These are phyloP conservation scores for Drosophila willistoni DNA, from an alignment of 1,140 invertebrate genomes.

Conservation along the genomic window DNA sequence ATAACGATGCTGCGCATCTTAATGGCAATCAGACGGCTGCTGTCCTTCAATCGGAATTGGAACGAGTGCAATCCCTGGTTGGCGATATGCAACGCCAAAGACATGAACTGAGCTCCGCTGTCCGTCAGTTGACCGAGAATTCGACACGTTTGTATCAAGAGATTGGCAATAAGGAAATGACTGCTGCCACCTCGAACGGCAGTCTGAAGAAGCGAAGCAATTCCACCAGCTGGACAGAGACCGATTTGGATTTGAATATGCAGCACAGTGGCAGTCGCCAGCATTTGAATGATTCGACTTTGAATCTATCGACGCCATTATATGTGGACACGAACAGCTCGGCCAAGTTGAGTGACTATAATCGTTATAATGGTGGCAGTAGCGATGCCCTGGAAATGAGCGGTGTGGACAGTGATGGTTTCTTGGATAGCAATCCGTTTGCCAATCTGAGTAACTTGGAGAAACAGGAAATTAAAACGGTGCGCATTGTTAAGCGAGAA, in stretches of 20 bases:
- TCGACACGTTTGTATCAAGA: conserved; percentile 84
- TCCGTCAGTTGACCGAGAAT: conserved; percentile 91
- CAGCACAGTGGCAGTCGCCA: conserved; percentile 65
- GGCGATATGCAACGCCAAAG: conserved; percentile 92
- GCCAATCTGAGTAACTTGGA: conserved; percentile 91
- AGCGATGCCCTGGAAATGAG: conserved; percentile 77
- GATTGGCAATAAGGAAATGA: conserved; percentile 78
- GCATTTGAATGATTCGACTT: conserved; percentile 64
- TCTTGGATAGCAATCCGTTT: conserved; percentile 84
- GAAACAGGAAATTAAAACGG: conserved; percentile 95
- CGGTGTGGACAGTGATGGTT: conserved; percentile 84
- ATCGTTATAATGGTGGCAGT: conserved; percentile 71
- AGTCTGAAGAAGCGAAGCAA: conserved; percentile 83
- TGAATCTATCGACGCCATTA: conserved; percentile 83
- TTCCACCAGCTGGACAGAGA: conserved; percentile 91
- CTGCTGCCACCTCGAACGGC: conserved; percentile 67
- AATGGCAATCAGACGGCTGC: conserved; percentile 85
- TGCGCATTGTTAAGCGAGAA: conserved; percentile 95
- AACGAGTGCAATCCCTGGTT: conserved; percentile 92
- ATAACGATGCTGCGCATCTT: conserved; percentile 60
- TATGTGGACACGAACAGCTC: conserved; percentile 85
- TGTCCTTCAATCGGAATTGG: conserved; percentile 91
- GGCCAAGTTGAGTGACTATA: conserved; percentile 69
- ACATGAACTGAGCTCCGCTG: conserved; percentile 91
- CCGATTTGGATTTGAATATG: conserved; percentile 91